Evolutionary conservation across 2,797 vertebrate species (phyloP).

Genomic region (Darevskia mixta): DNA sequence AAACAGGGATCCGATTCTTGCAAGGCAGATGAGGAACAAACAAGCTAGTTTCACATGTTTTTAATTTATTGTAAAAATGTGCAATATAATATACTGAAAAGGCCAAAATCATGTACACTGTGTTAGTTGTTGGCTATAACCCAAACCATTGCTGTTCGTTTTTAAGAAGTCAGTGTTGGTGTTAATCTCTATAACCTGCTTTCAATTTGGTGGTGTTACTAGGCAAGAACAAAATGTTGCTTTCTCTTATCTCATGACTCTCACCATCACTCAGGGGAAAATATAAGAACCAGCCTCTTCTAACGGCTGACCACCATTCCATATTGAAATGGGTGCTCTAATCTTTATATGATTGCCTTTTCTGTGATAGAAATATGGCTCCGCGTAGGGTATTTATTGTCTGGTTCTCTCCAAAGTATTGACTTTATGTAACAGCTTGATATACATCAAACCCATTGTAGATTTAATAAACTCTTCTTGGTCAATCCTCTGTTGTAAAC

Average conservation of each 20-base stretch:
- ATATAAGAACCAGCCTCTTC: conserved; percentile 75
- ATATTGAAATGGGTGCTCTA: conserved; percentile 82
- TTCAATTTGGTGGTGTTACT: conserved; percentile 53
- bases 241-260: conserved; percentile 53
- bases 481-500: conserved; percentile 84
- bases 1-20: no score
- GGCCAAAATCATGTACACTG: no score
- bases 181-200: conserved; percentile 16
- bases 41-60: no score
- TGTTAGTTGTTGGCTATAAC: no score
- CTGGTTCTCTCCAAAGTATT: conserved; percentile 84
- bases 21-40: no score
- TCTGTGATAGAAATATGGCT: conserved; percentile 82
- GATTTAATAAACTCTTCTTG: conserved; percentile 85
- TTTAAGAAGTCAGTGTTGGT: background rate
- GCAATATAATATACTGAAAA: no score
- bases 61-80: no score
- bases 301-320: conserved; percentile 69
- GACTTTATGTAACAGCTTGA: conserved; percentile 86
- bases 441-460: conserved; percentile 84
- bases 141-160: no score
- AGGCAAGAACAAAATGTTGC: conserved; percentile 57
- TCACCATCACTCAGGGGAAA: conserved; percentile 65
- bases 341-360: conserved; percentile 85
- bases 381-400: conserved; percentile 82